A percentile compares a stretch with the other conserved stretches of the same genome.
Evolutionary conservation across 2,113 vertebrate genomes (phyloP).

Genomic region (Mesitornis unicolor): DNA sequence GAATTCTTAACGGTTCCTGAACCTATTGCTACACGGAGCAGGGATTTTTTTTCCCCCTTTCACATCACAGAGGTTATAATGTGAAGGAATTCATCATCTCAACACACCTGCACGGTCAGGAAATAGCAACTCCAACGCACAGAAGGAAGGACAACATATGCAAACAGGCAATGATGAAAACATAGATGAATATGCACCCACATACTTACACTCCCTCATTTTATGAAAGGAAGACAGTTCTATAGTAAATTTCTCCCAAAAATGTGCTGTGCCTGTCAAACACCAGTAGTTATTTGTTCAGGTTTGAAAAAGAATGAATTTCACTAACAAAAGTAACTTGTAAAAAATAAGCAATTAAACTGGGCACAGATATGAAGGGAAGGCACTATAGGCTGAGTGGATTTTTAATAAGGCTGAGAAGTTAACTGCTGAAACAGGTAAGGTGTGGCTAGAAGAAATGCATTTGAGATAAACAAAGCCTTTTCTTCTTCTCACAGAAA

Average conservation of each 20-base stretch:
- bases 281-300: not conserved
- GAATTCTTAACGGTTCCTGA: not conserved
- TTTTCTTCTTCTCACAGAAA: not conserved
- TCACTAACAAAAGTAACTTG: not conserved
- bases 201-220: not conserved
- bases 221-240: not conserved
- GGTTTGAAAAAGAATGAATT: not conserved
- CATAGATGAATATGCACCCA: not conserved
- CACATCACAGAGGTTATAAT: not conserved
- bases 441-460: not conserved
- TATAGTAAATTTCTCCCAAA: not conserved
- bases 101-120: not conserved
- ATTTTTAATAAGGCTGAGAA: not conserved
- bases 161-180: not conserved
- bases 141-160: not conserved
- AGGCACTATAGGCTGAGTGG: not conserved
- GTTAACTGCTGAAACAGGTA: not conserved
- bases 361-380: not conserved
- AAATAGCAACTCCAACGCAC: not conserved
- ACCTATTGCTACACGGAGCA: not conserved
- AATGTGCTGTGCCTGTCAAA: not conserved
- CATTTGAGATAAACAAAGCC: not conserved
- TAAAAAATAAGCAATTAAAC: not conserved
- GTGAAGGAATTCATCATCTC: not conserved
- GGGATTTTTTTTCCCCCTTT: rapidly evolving